Percentiles rank a stretch among this genome's conserved stretches.
Evolutionary conservation across 2,888 invertebrate species (phyloP).

Genomic region (Caenorhabditis sulstoni): DNA sequence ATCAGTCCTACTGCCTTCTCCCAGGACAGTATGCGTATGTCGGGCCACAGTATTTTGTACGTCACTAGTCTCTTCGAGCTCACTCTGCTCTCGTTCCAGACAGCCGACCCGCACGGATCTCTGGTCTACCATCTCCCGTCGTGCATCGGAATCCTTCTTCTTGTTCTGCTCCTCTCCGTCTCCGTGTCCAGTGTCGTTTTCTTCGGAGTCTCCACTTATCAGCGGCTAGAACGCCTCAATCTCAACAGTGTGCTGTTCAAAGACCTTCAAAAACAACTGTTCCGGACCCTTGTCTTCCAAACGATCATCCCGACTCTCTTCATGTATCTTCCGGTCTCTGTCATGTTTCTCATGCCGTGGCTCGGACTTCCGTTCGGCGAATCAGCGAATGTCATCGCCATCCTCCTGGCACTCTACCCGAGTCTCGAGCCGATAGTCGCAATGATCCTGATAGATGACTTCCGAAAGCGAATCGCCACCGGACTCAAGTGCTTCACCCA

Average conservation of each 20-base stretch:
- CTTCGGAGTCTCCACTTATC: constrained; percentile 20
- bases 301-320: constrained; percentile 25
- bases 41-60: constrained; percentile 31
- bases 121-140: constrained; percentile 10
- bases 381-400: constrained; percentile 16
- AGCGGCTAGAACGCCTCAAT: background rate
- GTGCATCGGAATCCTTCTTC: constrained; percentile 19
- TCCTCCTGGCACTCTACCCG: constrained; percentile 32
- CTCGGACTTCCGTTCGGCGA: constrained; percentile 6
- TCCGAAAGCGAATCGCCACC: background rate
- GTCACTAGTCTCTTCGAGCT: background rate
- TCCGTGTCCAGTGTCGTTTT: constrained; percentile 12
- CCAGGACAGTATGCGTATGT: constrained; percentile 10
- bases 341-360: constrained; percentile 32
- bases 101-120: background rate
- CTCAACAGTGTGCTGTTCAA: constrained; percentile 15
- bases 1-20: constrained; percentile 6
- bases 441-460: constrained; percentile 10
- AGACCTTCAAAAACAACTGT: constrained; percentile 32
- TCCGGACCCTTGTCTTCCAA: constrained; percentile 26
- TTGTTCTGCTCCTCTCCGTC: constrained; percentile 10
- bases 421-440: constrained; percentile 39
- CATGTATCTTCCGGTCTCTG: constrained; percentile 31
- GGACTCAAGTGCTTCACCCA: background rate
- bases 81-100: background rate